Base-by-base conservation (phyloP, 2,797 vertebrate species). In the Sphenodon punctatus region DNA sequence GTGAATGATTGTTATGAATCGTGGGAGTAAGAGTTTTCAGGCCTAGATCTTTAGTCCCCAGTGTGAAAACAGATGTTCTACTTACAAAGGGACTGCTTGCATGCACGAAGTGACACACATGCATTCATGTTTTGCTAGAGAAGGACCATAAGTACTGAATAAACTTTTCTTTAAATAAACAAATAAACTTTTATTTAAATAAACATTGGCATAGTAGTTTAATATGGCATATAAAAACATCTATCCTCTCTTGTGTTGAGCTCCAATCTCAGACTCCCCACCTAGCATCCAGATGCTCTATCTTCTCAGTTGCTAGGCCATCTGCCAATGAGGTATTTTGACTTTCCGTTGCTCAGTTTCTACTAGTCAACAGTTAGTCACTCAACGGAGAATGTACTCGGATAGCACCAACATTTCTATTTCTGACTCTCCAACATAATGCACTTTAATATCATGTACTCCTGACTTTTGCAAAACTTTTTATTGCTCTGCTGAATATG, bases 401-500 rank as follows among this genome's bases (percentile, higher is more conserved):
- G n/a, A 34, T 48, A 43, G 64, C 51, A 11, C 11, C 34, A 63
- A 25, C 11, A 14, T 16, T 6, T 70, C 12, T 67, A 3, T 30
- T 80, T 81, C 61, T 49, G 9, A 17, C 20, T 77, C 4, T 19
- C 27, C 10, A 79, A 4, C 2, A 25, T 23, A 36, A 8, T 49
- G 6, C 36, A 15, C 20, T 80, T 8, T 36, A 12, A 14, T 25
- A 36, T 38, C 2, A 4, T 15, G 4, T 73, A 55, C 22, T 66
- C 77, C 55, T 61, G 71, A 9, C 10, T 88, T 70, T 63, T 63
- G 8, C 9, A 49, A 71, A 11, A 11, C 46, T 7, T 17, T 32
- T 67, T 82, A 55, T 67, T 89, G 56, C 3, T 82, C 43, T 63
- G 73, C 15, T 79, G 42, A 78, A 45, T 77, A 42, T 71, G 1